Conservation (phyloP, 2,113 vertebrate species). For the Corythornis madagascariensis region DNA sequence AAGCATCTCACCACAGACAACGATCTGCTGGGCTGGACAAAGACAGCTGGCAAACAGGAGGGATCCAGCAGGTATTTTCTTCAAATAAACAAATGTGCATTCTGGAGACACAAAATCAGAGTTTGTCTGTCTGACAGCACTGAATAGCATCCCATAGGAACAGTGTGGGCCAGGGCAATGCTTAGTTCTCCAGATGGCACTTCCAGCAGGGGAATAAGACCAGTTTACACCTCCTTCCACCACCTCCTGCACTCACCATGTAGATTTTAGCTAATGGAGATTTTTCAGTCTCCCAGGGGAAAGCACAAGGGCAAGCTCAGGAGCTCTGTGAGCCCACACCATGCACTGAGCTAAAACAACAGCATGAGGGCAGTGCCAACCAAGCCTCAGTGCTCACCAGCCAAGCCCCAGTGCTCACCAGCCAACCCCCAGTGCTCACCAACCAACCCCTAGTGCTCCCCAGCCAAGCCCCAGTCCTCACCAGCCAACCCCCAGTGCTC, state of each 20-base stretch:
- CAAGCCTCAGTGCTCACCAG: background rate
- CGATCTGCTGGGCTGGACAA: background rate
- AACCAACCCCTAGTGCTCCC: background rate
- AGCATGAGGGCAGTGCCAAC: background rate
- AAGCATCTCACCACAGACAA: background rate
- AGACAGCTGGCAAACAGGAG: background rate
- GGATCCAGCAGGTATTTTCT: background rate
- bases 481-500: too few relatives aligned
- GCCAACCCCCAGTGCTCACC: background rate
- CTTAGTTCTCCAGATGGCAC: background rate
- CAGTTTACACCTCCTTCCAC: background rate
- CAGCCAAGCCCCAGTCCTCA: background rate
- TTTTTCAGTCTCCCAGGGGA: background rate
- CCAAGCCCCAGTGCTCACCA: background rate
- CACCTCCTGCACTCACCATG: background rate
- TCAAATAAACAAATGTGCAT: background rate
- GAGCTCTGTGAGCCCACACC: rapidly evolving
- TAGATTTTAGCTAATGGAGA: background rate
- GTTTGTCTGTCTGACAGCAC: background rate
- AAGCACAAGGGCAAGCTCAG: background rate
- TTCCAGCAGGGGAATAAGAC: background rate
- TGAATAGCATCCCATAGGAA: background rate
- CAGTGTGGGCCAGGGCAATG: background rate
- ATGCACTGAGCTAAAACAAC: background rate
- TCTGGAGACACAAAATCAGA: background rate